Evolutionary conservation across 2,113 vertebrate genomes (phyloP).

Genomic region (Phycodurus eques): DNA sequence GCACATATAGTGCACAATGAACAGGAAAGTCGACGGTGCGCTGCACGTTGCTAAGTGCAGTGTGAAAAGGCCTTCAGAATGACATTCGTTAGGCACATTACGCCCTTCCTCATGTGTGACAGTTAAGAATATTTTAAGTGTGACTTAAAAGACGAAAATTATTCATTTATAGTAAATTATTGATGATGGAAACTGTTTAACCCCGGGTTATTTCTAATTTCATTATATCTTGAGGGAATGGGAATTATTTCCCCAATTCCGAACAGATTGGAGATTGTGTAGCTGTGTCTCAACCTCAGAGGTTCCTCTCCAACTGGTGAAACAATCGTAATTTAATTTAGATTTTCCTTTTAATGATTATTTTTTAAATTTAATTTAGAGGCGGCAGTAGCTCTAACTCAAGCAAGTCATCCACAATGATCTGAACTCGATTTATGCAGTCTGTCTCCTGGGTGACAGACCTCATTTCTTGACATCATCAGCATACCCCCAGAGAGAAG

Average conservation of each 20-base stretch:
- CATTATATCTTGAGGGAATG: neutral
- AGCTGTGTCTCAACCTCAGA: neutral
- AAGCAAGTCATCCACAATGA: slow-evolving; percentile 28
- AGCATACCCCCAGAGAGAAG: slow-evolving; percentile 13
- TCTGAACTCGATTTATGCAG: slow-evolving; percentile 44
- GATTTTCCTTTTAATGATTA: neutral
- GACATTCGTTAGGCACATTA: too few relatives aligned
- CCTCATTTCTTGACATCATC: slow-evolving; percentile 50
- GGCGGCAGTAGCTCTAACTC: neutral
- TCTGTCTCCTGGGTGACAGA: slow-evolving; percentile 44
- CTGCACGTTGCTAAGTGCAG: too few relatives aligned
- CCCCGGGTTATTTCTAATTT: neutral
- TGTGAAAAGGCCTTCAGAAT: too few relatives aligned
- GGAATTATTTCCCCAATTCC: too few relatives aligned
- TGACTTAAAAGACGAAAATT: neutral
- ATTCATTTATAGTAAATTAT: neutral
- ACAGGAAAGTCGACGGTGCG: too few relatives aligned
- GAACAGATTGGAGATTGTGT: neutral
- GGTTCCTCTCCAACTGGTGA: neutral
- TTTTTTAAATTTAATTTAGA: neutral
- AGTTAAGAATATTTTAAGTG: too few relatives aligned
- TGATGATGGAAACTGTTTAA: neutral
- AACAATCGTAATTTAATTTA: neutral
- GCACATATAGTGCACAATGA: too few relatives aligned
- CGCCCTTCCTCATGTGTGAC: too few relatives aligned